phyloP scores from a whole-genome alignment of 2,113 vertebrate species.

The Circaetus cinerascens region DNA sequence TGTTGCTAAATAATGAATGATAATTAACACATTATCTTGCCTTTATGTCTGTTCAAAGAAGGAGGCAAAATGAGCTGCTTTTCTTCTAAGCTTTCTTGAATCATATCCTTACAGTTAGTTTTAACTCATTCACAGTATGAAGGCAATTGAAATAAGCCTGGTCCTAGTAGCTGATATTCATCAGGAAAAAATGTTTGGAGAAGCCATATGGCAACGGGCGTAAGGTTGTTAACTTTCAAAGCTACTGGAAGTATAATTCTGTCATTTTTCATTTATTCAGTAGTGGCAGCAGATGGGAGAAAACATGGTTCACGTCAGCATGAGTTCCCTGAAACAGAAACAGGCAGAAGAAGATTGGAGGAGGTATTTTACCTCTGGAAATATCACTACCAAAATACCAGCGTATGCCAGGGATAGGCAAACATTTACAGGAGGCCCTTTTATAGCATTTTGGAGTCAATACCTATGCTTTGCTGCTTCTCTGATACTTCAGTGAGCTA shows the following conservation, averaged over 20 bases:
- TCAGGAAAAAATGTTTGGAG: conserved; percentile 60
- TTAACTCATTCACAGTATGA: conserved; percentile 56
- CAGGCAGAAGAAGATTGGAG: conserved; percentile 36
- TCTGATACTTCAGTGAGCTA: background rate
- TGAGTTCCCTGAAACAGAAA: conserved; percentile 68
- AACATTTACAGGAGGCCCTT: background rate
- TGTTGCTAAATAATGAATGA: conserved; percentile 66
- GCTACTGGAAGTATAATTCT: conserved; percentile 69
- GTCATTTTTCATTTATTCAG: conserved; percentile 72
- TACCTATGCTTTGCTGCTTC: background rate
- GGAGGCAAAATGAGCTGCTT: conserved; percentile 50
- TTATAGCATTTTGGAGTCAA: background rate
- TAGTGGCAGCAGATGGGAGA: conserved; percentile 63
- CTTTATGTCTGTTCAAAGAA: conserved; percentile 55
- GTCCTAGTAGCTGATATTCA: conserved; percentile 54
- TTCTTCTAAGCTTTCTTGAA: conserved; percentile 42
- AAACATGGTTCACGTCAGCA: conserved; percentile 70
- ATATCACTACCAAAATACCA: conserved; percentile 30
- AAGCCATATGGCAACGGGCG: conserved; percentile 64
- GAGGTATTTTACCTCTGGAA: conserved; percentile 64
- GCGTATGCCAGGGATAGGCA: background rate
- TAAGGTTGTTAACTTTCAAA: conserved; percentile 70
- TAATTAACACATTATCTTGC: conserved; percentile 65
- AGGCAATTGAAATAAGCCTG: conserved; percentile 48
- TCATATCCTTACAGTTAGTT: conserved; percentile 13